phyloP scores from a whole-genome alignment of 2,113 vertebrate species.

The Nannobrachium achirus region DNA sequence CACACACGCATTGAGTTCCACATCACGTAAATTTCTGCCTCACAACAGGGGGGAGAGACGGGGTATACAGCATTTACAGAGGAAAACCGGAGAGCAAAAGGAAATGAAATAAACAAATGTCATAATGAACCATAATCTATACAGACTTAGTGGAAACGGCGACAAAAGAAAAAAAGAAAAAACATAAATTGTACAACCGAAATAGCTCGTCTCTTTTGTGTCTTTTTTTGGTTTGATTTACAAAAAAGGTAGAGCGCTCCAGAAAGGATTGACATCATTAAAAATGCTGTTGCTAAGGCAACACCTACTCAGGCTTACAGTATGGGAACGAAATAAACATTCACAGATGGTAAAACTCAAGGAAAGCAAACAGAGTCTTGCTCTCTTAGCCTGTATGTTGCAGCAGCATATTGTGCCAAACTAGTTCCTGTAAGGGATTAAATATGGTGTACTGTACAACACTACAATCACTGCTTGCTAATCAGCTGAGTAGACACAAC shows the following conservation, averaged over 20 bases:
- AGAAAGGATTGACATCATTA: constrained; percentile 26
- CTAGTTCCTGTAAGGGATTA: constrained; percentile 27
- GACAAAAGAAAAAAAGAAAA: constrained; percentile 5
- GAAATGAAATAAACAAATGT: constrained; percentile 28
- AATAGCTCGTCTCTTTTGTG: constrained; percentile 34
- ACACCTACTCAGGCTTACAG: constrained; percentile 28
- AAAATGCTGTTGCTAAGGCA: constrained; percentile 33
- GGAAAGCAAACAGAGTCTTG: constrained; percentile 23
- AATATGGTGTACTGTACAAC: constrained; percentile 32
- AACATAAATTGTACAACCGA: constrained; percentile 58
- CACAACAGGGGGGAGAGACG: constrained; percentile 13
- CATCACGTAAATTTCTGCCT: constrained; percentile 7
- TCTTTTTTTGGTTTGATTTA: constrained; percentile 43
- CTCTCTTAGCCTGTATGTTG: constrained; percentile 25
- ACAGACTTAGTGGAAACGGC: constrained; percentile 38
- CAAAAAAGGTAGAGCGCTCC: constrained; percentile 31
- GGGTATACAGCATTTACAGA: constrained; percentile 24
- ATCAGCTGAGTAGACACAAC: constrained; percentile 27
- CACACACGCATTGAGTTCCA: constrained; percentile 19
- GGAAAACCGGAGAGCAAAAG: constrained; percentile 23
- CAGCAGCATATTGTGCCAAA: constrained; percentile 25
- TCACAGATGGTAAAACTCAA: constrained; percentile 40
- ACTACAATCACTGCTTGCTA: constrained; percentile 37
- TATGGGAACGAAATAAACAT: constrained; percentile 24
- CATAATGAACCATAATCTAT: constrained; percentile 43